A percentile compares a stretch with the other conserved stretches of the same genome.
Evolutionary conservation across 1,140 invertebrate species (phyloP).

Genomic region (Drosophila prosaltans): DNA sequence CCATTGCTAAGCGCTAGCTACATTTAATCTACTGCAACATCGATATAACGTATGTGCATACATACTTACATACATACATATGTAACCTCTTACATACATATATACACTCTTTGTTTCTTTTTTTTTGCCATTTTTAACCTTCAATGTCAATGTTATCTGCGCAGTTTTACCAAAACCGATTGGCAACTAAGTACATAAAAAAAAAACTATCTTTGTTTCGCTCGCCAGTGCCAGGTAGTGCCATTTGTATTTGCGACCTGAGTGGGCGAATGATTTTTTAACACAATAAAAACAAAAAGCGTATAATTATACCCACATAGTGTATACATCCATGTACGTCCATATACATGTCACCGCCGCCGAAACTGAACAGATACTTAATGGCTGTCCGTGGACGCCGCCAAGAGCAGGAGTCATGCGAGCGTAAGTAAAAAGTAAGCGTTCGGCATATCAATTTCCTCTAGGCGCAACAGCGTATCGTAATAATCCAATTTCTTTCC

Average conservation of each 20-base stretch:
- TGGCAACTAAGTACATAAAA: conserved; percentile 6
- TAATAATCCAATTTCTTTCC: conserved; percentile 11
- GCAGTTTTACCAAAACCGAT: conserved; percentile 8
- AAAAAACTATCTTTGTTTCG: neutral
- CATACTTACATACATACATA: neutral
- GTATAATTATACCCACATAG: conserved; percentile 1
- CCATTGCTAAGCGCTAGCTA: no score
- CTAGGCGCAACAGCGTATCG: conserved; percentile 4
- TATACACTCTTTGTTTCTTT: neutral
- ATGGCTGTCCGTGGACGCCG: conserved; percentile 60
- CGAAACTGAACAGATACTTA: conserved; percentile 60
- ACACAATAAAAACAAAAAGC: neutral
- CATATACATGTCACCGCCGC: conserved; percentile 54
- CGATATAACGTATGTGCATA: no score
- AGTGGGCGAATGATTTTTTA: conserved; percentile 2
- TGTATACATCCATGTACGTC: conserved; percentile 1
- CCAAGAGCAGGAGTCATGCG: conserved; percentile 33
- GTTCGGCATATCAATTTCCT: neutral
- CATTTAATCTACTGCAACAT: no score
- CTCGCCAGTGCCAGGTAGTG: conserved; percentile 6
- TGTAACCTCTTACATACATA: neutral
- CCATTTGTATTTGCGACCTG: conserved; percentile 1
- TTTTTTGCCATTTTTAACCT: conserved; percentile 4
- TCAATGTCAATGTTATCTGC: conserved; percentile 9
- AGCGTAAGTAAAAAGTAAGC: conserved; percentile 48